These are phyloP conservation scores for Podocnemis expansa DNA, from an alignment of 2,113 vertebrate genomes.

Conservation along the genomic window DNA sequence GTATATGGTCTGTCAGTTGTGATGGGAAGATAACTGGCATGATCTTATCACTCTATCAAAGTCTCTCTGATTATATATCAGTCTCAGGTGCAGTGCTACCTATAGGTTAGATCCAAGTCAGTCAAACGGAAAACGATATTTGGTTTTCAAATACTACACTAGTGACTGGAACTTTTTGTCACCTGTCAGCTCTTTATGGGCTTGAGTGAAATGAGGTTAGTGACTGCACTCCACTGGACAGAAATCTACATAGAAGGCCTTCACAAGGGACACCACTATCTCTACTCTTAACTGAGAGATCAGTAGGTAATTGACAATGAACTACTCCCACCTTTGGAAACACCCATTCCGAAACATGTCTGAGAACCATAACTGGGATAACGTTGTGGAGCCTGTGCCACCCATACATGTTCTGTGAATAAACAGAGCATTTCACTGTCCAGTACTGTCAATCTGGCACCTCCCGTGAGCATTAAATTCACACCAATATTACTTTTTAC, in stretches of 20 bases:
- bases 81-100: not conserved
- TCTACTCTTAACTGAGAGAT: not conserved
- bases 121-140: not conserved
- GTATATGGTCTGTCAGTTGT: not conserved
- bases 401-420: slow-evolving; percentile 2
- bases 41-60: not conserved
- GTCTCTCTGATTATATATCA: not conserved
- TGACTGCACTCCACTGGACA: not conserved
- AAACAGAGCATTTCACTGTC: not conserved
- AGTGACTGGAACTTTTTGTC: not conserved
- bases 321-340: not conserved
- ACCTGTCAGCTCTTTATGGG: not conserved
- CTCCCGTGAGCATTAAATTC: not conserved
- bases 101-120: not conserved
- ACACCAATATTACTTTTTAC: slow-evolving; percentile 38
- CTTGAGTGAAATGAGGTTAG: not conserved
- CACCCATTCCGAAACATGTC: not conserved
- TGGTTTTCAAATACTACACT: not conserved
- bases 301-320: not conserved
- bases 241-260: not conserved
- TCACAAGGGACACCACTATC: not conserved
- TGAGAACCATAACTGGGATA: not conserved
- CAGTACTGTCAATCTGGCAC: slow-evolving; percentile 16
- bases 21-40: not conserved
- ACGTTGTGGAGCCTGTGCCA: not conserved